Conservation (phyloP, 1,140 invertebrate species). For the Archegozetes longisetosus region DNA sequence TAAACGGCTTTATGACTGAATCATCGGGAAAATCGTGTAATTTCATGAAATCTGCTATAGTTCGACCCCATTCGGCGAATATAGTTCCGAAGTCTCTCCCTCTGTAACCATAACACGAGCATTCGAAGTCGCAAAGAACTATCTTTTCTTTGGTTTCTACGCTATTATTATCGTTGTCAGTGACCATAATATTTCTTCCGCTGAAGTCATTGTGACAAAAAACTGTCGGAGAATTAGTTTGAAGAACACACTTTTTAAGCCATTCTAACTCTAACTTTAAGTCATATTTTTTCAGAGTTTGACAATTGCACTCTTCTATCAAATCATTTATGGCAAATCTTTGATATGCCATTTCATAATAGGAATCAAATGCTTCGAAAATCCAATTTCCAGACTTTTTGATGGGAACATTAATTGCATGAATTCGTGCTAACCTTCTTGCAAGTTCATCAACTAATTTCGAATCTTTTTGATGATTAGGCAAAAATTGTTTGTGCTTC, state of each 20-base stretch:
- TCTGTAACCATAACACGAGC: background rate
- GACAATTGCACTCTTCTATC: background rate
- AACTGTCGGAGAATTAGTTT: background rate
- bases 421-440: background rate
- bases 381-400: background rate
- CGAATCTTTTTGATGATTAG: background rate
- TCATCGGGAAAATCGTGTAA: background rate
- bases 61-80: background rate
- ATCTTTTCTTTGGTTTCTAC: too few species aligned
- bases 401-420: background rate
- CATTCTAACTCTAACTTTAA: background rate
- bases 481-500: constrained; percentile 2
- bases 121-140: background rate
- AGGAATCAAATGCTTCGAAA: background rate
- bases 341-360: background rate
- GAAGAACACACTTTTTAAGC: background rate
- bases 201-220: constrained; percentile 2
- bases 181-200: constrained; percentile 1
- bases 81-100: constrained; percentile 1
- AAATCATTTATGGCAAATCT: background rate
- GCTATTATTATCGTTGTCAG: background rate
- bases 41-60: background rate
- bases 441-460: background rate
- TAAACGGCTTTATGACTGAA: background rate
- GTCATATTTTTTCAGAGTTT: background rate